A percentile compares a stretch with the other conserved stretches of the same genome.
Conservation (phyloP, 30 jellyfish, hydroid and myxozoan species). For the Phacellophora camtschatica region DNA sequence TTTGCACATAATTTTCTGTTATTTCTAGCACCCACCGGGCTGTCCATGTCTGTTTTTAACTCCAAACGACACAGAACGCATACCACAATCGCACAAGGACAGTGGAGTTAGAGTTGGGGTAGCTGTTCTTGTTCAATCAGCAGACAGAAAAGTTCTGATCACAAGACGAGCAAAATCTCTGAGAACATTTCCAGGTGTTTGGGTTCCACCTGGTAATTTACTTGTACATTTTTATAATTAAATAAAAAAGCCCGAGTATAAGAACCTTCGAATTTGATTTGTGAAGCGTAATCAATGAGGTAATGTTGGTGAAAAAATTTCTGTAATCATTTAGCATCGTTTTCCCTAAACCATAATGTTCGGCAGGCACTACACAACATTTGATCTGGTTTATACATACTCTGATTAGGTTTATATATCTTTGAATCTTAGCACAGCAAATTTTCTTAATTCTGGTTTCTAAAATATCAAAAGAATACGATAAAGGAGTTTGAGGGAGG, state of each 20-base stretch:
- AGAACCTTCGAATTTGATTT: neutral
- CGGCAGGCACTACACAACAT: no score
- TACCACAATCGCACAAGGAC: conserved; percentile 13
- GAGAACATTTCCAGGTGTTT: conserved; percentile 78
- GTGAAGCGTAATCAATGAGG: no score
- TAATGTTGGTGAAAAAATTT: no score
- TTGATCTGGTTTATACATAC: no score
- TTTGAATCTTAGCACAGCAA: no score
- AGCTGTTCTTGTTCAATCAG: conserved; percentile 51
- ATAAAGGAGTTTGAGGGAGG: no score
- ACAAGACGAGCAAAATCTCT: conserved; percentile 67
- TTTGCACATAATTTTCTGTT: no score
- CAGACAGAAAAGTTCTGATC: conserved; percentile 49
- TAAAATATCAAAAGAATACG: no score
- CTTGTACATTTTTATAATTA: neutral
- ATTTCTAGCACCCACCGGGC: conserved; percentile 56
- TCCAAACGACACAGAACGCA: conserved; percentile 9
- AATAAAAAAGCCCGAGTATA: neutral
- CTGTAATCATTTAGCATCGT: no score
- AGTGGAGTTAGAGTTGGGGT: conserved; percentile 67
- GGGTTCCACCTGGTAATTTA: conserved; percentile 86
- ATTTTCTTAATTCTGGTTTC: no score
- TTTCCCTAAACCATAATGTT: no score
- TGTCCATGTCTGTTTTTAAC: conserved; percentile 62
- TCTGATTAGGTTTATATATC: no score